Evolutionary conservation across 2,113 vertebrate genomes (phyloP).

Genomic region (Propithecus coquereli): DNA sequence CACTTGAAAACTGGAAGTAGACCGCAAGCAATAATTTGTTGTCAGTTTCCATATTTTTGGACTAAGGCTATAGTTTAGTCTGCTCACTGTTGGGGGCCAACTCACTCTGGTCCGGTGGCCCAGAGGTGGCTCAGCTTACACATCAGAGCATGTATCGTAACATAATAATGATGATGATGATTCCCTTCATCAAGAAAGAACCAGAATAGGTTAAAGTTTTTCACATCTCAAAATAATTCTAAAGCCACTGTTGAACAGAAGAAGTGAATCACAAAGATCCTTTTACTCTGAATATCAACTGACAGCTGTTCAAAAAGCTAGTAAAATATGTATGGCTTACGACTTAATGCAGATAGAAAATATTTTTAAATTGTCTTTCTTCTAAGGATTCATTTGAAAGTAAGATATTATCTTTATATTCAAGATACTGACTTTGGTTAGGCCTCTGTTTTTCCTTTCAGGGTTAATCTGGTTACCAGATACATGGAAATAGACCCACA

Average conservation of each 20-base stretch:
- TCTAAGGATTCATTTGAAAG: not conserved
- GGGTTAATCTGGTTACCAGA: not conserved
- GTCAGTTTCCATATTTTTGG: constrained; percentile 80
- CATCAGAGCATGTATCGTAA: constrained; percentile 68
- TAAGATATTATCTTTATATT: constrained; percentile 25
- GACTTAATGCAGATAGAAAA: not conserved
- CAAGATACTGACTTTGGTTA: not conserved
- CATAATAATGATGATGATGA: constrained; percentile 82
- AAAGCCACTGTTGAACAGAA: constrained; percentile 73
- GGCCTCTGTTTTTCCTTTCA: not conserved
- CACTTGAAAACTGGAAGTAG: constrained; percentile 84
- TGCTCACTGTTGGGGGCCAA: constrained; percentile 78
- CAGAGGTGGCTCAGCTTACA: constrained; percentile 84
- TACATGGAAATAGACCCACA: not conserved
- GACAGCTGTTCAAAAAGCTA: constrained; percentile 1
- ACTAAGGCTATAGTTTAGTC: constrained; percentile 86
- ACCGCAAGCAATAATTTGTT: constrained; percentile 85
- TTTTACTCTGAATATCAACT: constrained; percentile 39
- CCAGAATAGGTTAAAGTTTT: constrained; percentile 78
- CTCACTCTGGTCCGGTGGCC: constrained; percentile 75
- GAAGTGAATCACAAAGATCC: not conserved
- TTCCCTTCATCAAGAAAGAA: constrained; percentile 87
- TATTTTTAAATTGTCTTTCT: not conserved
- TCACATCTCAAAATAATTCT: constrained; percentile 81
- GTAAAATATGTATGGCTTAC: not conserved